Evolutionary conservation across 1,140 invertebrate species (phyloP).

Genomic region (Drosophila pruinosa): DNA sequence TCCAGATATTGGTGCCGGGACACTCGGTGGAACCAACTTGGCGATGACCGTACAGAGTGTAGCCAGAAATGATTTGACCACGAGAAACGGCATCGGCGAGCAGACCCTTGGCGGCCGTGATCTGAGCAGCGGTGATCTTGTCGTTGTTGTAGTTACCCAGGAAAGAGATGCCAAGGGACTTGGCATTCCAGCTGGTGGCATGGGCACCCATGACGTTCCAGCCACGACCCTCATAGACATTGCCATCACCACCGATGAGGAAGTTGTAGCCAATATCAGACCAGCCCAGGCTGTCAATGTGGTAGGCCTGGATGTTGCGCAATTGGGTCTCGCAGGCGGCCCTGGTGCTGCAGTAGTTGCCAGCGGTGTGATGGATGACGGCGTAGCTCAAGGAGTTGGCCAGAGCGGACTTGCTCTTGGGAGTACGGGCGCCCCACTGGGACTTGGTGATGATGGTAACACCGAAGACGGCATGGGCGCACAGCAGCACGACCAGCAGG

Average conservation of each 20-base stretch:
- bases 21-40: slow-evolving; percentile 88
- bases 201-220: slow-evolving; percentile 88
- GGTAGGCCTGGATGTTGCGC: slow-evolving; percentile 85
- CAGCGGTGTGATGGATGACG: slow-evolving; percentile 89
- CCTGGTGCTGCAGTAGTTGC: slow-evolving; percentile 84
- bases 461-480: slow-evolving; percentile 60
- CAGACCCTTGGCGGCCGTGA: slow-evolving; percentile 84
- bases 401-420: slow-evolving; percentile 83
- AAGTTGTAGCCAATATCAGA: slow-evolving; percentile 88
- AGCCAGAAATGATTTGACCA: slow-evolving; percentile 85
- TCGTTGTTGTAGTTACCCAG: slow-evolving; percentile 84
- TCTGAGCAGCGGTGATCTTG: slow-evolving; percentile 63
- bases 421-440: slow-evolving; percentile 86
- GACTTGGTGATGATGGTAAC: slow-evolving; percentile 83
- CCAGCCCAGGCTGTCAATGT: slow-evolving; percentile 86
- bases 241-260: slow-evolving; percentile 84
- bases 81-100: slow-evolving; percentile 86
- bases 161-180: slow-evolving; percentile 87
- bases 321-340: slow-evolving; percentile 84
- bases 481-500: slow-evolving; percentile 60
- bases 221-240: slow-evolving; percentile 88
- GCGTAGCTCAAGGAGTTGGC: slow-evolving; percentile 87
- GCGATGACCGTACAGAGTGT: slow-evolving; percentile 88
- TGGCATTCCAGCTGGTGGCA: slow-evolving; percentile 86
- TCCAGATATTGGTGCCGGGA: slow-evolving; percentile 87